phyloP scores from a whole-genome alignment of 1,140 invertebrate genomes.

The Drosophila repleta region DNA sequence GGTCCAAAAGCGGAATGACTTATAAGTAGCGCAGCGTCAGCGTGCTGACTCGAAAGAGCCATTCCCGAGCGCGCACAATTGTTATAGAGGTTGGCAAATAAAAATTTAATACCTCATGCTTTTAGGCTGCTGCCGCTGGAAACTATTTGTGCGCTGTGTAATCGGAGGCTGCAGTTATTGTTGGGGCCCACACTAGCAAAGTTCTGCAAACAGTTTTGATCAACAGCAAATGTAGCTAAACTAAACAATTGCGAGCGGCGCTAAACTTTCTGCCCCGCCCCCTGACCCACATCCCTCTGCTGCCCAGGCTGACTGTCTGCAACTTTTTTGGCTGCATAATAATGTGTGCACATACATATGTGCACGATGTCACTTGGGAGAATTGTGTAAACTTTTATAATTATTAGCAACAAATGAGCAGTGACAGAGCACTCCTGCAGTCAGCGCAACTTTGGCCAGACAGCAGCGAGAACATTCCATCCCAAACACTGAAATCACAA shows the following conservation, averaged over 20 bases:
- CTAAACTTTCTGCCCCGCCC: slow-evolving; percentile 48
- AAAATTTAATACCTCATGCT: slow-evolving; percentile 74
- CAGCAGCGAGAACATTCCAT: slow-evolving; percentile 18
- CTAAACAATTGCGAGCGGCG: slow-evolving; percentile 65
- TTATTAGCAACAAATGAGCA: slow-evolving; percentile 82
- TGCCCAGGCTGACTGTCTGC: slow-evolving; percentile 28
- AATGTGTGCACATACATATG: slow-evolving; percentile 22
- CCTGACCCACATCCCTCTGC: not conserved
- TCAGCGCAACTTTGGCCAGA: slow-evolving; percentile 60
- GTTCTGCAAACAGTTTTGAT: slow-evolving; percentile 58
- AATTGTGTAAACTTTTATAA: slow-evolving; percentile 76
- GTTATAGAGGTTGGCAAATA: slow-evolving; percentile 73
- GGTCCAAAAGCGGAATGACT: slow-evolving; percentile 65
- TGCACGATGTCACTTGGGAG: slow-evolving; percentile 55
- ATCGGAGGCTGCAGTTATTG: slow-evolving; percentile 43
- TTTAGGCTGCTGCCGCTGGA: slow-evolving; percentile 57
- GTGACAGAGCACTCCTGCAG: slow-evolving; percentile 74
- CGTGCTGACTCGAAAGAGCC: too few relatives aligned
- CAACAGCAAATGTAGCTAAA: slow-evolving; percentile 56
- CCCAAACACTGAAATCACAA: slow-evolving; percentile 53
- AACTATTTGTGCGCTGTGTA: slow-evolving; percentile 57
- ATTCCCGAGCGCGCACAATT: slow-evolving; percentile 42
- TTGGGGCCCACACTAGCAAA: slow-evolving; percentile 46
- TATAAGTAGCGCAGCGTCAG: slow-evolving; percentile 34
- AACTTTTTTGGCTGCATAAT: slow-evolving; percentile 26